These are phyloP conservation scores for Peromyscus leucopus DNA, from an alignment of 2,113 vertebrate genomes.

Conservation along the genomic window DNA sequence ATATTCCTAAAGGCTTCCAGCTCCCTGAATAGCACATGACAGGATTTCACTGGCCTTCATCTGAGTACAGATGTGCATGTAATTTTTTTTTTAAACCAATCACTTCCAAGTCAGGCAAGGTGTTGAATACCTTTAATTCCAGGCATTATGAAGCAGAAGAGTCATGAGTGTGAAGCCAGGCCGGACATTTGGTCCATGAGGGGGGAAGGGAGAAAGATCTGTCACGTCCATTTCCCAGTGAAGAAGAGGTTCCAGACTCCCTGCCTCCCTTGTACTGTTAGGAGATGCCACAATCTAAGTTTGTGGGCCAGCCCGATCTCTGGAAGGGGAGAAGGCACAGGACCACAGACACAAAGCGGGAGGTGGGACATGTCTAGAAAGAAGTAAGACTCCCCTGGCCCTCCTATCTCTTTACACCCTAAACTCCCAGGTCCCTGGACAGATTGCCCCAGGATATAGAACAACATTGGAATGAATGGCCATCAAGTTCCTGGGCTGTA, in stretches of 20 bases:
- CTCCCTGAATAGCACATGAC: not conserved
- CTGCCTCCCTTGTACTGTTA: not conserved
- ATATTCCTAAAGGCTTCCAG: not conserved
- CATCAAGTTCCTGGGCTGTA: not conserved
- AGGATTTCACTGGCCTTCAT: too few species aligned
- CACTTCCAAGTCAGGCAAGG: not conserved
- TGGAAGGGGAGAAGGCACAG: accelerated
- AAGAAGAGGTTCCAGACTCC: not conserved
- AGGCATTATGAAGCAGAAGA: not conserved
- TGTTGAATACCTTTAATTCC: not conserved
- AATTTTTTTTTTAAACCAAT: not conserved
- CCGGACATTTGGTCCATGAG: too few species aligned
- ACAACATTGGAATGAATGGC: not conserved
- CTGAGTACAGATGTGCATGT: too few species aligned
- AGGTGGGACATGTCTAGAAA: not conserved
- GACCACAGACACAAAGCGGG: not conserved
- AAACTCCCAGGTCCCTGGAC: not conserved
- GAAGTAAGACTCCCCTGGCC: not conserved
- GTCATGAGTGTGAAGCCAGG: not conserved
- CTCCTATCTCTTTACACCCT: not conserved
- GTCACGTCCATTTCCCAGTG: not conserved
- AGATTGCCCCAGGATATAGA: not conserved
- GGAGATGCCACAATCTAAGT: too few species aligned
- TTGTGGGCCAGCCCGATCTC: not conserved
- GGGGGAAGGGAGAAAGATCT: not conserved